Evolutionary conservation across 2,888 invertebrate species (phyloP).

Genomic region (Dolichopus griseipennis): DNA sequence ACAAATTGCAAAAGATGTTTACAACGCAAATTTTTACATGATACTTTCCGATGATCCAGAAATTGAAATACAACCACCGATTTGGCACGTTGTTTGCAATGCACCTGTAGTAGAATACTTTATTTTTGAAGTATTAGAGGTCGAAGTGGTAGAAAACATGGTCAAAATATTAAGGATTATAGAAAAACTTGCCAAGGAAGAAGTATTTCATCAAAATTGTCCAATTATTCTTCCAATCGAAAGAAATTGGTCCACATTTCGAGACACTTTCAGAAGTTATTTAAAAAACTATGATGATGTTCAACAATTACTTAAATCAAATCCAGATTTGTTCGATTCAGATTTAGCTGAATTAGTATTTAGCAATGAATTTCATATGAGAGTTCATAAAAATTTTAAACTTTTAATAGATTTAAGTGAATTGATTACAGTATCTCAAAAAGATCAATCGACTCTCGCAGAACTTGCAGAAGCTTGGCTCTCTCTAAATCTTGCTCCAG

Average conservation of each 20-base stretch:
- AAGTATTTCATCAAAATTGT: background rate
- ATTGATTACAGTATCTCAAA: constrained; percentile 15
- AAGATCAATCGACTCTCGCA: constrained; percentile 10
- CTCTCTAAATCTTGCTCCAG: constrained; percentile 9
- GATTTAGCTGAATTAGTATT: constrained; percentile 8
- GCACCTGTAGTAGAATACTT: constrained; percentile 11
- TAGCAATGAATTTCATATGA: constrained; percentile 10
- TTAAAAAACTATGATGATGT: constrained; percentile 9
- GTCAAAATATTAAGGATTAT: constrained; percentile 13
- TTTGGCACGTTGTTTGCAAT: constrained; percentile 14
- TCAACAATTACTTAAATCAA: background rate
- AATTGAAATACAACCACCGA: background rate
- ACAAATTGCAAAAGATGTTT: constrained; percentile 9
- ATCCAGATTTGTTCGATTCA: background rate
- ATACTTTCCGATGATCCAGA: constrained; percentile 14
- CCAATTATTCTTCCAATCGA: constrained; percentile 11
- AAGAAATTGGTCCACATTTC: constrained; percentile 15
- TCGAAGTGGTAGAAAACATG: constrained; percentile 10
- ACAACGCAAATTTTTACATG: constrained; percentile 13
- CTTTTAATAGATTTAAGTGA: constrained; percentile 11
- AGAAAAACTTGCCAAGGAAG: constrained; percentile 10
- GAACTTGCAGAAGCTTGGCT: constrained; percentile 16
- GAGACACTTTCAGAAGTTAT: constrained; percentile 15
- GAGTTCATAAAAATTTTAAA: constrained; percentile 11
- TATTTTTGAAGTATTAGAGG: constrained; percentile 12